Conservation (phyloP, 2,797 vertebrate species). For the Sebastes minor region DNA sequence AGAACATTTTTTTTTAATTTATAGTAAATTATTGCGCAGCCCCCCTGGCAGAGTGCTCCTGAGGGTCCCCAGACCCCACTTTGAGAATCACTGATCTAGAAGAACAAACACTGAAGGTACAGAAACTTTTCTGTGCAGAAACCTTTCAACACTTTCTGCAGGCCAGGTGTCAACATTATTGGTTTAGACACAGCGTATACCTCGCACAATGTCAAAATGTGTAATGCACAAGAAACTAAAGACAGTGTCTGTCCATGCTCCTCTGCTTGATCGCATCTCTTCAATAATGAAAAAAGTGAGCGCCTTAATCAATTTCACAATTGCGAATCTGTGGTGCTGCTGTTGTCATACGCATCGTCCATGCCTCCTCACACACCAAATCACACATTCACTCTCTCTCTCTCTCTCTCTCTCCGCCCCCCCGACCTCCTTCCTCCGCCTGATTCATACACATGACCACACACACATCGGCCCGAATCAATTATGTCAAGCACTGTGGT, state of each 20-base stretch:
- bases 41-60: too few species aligned
- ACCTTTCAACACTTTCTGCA: not conserved
- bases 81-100: not conserved
- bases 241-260: not conserved
- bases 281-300: not conserved
- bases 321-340: not conserved
- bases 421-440: rapidly evolving
- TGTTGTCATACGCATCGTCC: slow-evolving; percentile 10
- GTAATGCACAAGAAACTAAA: not conserved
- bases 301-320: slow-evolving; percentile 17
- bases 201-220: not conserved
- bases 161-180: not conserved
- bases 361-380: slow-evolving; percentile 16
- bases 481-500: slow-evolving; percentile 53
- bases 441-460: slow-evolving; percentile 39
- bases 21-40: too few species aligned
- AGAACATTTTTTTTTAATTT: too few species aligned
- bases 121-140: not conserved
- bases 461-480: slow-evolving; percentile 53
- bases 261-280: not conserved
- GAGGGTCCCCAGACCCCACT: too few species aligned
- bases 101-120: not conserved
- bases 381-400: not conserved
- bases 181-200: not conserved
- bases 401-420: too few species aligned